phyloP scores from a whole-genome alignment of 2,113 vertebrate genomes.

The Channa maculata region DNA sequence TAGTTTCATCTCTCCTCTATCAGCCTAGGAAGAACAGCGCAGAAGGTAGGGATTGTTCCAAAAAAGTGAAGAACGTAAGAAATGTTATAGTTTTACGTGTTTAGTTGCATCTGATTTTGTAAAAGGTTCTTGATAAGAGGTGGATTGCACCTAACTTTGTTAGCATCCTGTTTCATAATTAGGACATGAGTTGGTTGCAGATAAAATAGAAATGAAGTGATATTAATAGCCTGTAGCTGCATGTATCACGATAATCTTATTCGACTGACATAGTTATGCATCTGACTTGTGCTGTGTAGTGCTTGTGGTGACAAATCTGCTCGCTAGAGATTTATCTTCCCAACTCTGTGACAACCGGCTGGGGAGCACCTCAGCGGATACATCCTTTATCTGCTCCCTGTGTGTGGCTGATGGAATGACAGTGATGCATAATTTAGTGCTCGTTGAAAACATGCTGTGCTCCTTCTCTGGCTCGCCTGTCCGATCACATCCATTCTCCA shows the following conservation, averaged over 20 bases:
- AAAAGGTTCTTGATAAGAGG: background rate
- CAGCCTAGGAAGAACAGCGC: no score
- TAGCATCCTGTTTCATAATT: background rate
- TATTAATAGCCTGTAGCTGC: slow-evolving; percentile 52
- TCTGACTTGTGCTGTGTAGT: slow-evolving; percentile 63
- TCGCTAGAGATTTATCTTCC: slow-evolving; percentile 74
- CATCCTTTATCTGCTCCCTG: slow-evolving; percentile 75
- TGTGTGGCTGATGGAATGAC: slow-evolving; percentile 80
- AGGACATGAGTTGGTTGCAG: slow-evolving; percentile 24
- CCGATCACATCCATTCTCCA: slow-evolving; percentile 70
- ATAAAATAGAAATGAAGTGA: slow-evolving; percentile 44
- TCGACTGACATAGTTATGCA: slow-evolving; percentile 67
- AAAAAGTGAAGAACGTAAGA: background rate
- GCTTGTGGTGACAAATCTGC: slow-evolving; percentile 70
- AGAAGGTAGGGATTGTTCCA: background rate
- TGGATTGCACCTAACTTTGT: background rate
- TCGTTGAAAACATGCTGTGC: slow-evolving; percentile 64
- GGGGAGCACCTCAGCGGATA: slow-evolving; percentile 76
- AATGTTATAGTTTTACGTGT: background rate
- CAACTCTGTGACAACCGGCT: slow-evolving; percentile 69
- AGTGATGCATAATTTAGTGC: slow-evolving; percentile 83
- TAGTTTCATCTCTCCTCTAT: no score
- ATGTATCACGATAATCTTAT: slow-evolving; percentile 62
- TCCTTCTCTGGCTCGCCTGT: slow-evolving; percentile 69
- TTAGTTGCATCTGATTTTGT: slow-evolving; percentile 2